These are phyloP conservation scores for Gobius niger DNA, from an alignment of 2,113 vertebrate species.

Conservation along the genomic window DNA sequence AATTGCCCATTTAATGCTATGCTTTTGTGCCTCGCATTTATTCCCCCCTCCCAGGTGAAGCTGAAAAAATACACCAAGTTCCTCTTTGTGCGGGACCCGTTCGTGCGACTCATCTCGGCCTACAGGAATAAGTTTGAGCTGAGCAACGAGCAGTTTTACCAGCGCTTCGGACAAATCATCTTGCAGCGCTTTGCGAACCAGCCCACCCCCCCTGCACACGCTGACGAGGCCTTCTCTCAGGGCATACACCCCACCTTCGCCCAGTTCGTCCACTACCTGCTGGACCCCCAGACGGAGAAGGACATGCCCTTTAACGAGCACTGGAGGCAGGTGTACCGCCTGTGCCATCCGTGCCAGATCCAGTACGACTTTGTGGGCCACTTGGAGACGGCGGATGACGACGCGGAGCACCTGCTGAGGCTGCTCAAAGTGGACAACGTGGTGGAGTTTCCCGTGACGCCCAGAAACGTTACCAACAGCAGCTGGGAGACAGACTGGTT, in stretches of 20 bases:
- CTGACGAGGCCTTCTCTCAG: constrained; percentile 83
- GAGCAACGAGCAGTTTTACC: constrained; percentile 92
- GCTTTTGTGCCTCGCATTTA: background rate
- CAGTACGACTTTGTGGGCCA: constrained; percentile 97
- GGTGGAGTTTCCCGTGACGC: constrained; percentile 89
- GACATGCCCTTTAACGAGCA: constrained; percentile 94
- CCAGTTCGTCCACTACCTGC: constrained; percentile 92
- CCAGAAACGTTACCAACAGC: constrained; percentile 86
- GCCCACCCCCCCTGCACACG: constrained; percentile 81
- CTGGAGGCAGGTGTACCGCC: constrained; percentile 92
- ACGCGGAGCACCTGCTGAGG: constrained; percentile 86
- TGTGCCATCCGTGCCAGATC: constrained; percentile 98
- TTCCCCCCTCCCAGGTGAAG: constrained; percentile 83
- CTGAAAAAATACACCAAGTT: constrained; percentile 98
- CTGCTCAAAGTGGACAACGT: constrained; percentile 87
- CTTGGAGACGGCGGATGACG: constrained; percentile 91
- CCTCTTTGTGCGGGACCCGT: constrained; percentile 93
- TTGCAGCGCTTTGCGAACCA: constrained; percentile 86
- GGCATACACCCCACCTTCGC: constrained; percentile 88
- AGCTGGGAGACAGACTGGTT: constrained; percentile 95
- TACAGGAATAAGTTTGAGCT: constrained; percentile 95
- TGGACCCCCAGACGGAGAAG: constrained; percentile 91
- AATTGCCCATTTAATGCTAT: background rate
- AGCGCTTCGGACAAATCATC: constrained; percentile 86
- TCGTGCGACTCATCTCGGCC: constrained; percentile 94